These are phyloP conservation scores for Pandemis corylana DNA, from an alignment of 2,888 invertebrate species.

Conservation along the genomic window DNA sequence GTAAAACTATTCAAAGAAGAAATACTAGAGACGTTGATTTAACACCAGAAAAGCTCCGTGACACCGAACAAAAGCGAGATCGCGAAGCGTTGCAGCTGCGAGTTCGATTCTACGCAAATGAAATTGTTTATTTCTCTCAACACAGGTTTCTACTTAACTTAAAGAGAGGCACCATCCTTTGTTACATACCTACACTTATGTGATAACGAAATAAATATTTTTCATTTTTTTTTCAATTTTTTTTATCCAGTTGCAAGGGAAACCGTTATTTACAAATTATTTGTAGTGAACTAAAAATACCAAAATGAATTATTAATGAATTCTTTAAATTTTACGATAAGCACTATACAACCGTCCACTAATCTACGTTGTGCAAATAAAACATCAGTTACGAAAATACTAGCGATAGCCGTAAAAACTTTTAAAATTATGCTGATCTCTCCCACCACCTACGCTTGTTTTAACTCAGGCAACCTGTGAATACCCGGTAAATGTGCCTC, in stretches of 20 bases:
- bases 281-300: no score
- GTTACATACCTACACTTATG: no score
- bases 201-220: no score
- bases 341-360: neutral
- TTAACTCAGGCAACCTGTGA: constrained; percentile 23
- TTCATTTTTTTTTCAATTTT: no score
- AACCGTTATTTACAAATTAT: no score
- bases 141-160: no score
- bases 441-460: constrained; percentile 13
- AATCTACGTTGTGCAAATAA: neutral
- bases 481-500: constrained; percentile 27
- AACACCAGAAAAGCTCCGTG: constrained; percentile 13
- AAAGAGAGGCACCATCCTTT: no score
- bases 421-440: constrained; percentile 7
- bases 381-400: neutral
- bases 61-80: neutral
- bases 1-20: constrained; percentile 23
- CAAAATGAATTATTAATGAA: no score
- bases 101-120: neutral
- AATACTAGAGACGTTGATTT: constrained; percentile 35
- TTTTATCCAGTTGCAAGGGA: neutral
- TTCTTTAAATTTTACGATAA: neutral
- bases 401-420: neutral
- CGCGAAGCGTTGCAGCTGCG: neutral
- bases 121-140: neutral